Conservation (phyloP, 2,113 vertebrate species). For the Rhadina sibilatrix region DNA sequence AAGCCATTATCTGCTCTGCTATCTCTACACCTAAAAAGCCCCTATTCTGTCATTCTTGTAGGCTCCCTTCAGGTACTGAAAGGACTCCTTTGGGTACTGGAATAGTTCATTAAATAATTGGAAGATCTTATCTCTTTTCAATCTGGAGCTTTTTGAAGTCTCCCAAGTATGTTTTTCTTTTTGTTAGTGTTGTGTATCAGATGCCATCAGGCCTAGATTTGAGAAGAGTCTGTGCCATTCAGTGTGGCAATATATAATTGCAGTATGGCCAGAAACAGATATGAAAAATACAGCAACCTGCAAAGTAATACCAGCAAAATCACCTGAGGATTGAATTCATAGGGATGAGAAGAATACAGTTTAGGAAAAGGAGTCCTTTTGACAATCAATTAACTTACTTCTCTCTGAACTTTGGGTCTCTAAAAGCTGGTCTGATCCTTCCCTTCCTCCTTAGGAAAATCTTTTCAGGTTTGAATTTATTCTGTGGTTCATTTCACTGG, state of each 20-base stretch:
- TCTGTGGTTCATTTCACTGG: not conserved
- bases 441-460: not conserved
- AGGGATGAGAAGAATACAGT: not conserved
- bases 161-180: not conserved
- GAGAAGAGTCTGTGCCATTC: not conserved
- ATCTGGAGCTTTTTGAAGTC: not conserved
- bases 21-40: fast-evolving
- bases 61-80: not conserved
- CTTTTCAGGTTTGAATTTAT: not conserved
- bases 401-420: not conserved
- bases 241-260: not conserved
- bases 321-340: not conserved
- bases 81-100: fast-evolving
- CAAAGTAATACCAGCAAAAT: not conserved
- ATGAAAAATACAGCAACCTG: not conserved
- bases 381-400: not conserved
- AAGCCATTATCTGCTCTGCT: not conserved
- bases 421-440: not conserved
- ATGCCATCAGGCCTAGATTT: not conserved
- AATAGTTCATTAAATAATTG: not conserved
- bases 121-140: not conserved
- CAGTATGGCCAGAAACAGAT: not conserved
- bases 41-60: not conserved
- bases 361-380: not conserved
- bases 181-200: not conserved